phyloP scores from a whole-genome alignment of 2,113 vertebrate species.

The Prolemur simus region DNA sequence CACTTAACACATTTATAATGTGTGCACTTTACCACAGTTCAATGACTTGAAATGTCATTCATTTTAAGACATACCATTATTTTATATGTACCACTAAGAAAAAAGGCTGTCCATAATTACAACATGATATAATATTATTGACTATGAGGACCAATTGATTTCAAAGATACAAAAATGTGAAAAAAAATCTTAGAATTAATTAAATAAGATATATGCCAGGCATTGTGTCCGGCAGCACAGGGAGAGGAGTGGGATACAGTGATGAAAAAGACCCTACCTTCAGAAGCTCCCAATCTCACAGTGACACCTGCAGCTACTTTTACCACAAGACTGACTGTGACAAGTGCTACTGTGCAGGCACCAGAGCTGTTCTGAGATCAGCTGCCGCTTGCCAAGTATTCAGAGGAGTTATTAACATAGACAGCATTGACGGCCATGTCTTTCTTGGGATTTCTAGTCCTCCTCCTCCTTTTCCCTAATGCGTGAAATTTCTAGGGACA shows the following conservation, averaged over 20 bases:
- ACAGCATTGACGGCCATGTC: conserved; percentile 7
- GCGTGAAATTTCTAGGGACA: conserved; percentile 62
- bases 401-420: conserved; percentile 41
- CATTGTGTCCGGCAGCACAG: background rate
- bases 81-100: conserved; percentile 42
- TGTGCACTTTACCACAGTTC: background rate
- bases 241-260: background rate
- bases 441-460: conserved; percentile 35
- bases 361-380: background rate
- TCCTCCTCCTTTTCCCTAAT: conserved; percentile 43
- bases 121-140: background rate
- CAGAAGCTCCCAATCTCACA: background rate
- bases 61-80: conserved; percentile 8
- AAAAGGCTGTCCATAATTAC: background rate
- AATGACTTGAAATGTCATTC: background rate
- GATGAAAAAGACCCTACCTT: background rate
- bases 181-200: background rate
- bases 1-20: background rate
- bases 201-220: background rate
- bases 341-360: background rate
- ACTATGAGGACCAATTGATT: background rate
- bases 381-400: background rate
- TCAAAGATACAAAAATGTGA: conserved; percentile 8
- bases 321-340: background rate
- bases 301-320: background rate